Conservation (phyloP, 2,113 vertebrate species). For the Pteruthius melanotis region DNA sequence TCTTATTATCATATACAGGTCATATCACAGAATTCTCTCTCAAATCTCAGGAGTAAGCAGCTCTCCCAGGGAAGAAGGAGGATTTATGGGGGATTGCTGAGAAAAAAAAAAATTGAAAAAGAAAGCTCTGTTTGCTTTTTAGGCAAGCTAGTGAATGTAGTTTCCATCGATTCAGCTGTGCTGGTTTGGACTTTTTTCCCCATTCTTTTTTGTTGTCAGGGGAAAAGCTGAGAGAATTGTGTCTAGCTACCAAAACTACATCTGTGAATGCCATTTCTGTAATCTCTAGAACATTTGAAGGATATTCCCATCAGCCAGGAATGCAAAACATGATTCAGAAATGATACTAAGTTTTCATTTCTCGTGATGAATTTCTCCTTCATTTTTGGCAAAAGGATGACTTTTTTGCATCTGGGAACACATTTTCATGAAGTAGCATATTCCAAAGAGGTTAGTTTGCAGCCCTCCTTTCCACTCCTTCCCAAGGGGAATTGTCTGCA, state of each 20-base stretch:
- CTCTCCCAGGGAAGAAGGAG: neutral
- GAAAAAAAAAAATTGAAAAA: neutral
- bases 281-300: neutral
- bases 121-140: neutral
- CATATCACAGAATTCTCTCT: neutral
- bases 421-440: neutral
- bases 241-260: neutral
- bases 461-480: neutral
- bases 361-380: neutral
- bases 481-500: neutral
- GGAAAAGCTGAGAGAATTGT: neutral
- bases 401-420: neutral
- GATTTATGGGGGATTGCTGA: neutral
- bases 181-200: neutral
- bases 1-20: neutral
- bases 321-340: neutral
- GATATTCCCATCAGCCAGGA: neutral
- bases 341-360: neutral
- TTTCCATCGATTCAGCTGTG: neutral
- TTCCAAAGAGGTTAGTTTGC: neutral
- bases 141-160: neutral
- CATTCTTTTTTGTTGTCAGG: neutral
- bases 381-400: neutral
- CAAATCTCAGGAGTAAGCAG: neutral
- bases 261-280: neutral